Conservation (phyloP, 2,113 vertebrate species). For the Strix aluco region DNA sequence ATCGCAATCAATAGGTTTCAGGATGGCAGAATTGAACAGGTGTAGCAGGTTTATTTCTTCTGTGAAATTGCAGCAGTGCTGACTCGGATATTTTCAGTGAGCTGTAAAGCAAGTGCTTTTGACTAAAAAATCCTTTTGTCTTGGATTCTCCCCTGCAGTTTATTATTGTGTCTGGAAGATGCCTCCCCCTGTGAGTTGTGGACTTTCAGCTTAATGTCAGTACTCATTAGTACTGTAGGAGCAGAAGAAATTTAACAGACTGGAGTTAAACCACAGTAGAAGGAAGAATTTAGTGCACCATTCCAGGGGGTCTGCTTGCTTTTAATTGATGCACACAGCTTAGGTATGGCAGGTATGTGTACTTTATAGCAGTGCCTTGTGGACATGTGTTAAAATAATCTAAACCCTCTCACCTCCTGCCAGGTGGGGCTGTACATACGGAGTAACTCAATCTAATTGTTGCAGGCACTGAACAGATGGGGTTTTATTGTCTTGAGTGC, state of each 20-base stretch:
- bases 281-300: neutral
- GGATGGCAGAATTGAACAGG: slow-evolving; percentile 14
- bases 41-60: slow-evolving; percentile 18
- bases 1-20: neutral
- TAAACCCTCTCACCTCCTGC: slow-evolving; percentile 8
- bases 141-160: slow-evolving; percentile 29
- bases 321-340: neutral
- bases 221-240: slow-evolving; percentile 29
- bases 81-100: neutral
- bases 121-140: slow-evolving; percentile 50
- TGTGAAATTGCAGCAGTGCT: slow-evolving; percentile 41
- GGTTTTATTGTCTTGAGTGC: slow-evolving; percentile 38
- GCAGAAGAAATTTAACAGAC: neutral
- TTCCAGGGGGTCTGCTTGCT: slow-evolving; percentile 2
- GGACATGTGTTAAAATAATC: neutral
- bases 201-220: slow-evolving; percentile 55
- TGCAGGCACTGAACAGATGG: slow-evolving; percentile 42
- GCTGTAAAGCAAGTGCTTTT: slow-evolving; percentile 30
- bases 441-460: slow-evolving; percentile 17
- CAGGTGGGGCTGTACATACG: neutral
- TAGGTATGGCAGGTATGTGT: neutral
- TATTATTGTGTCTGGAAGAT: slow-evolving; percentile 45
- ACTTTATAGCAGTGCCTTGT: neutral
- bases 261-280: slow-evolving; percentile 3
- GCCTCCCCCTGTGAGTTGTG: neutral